Base-by-base conservation (phyloP, 2,113 vertebrate genomes). In the Coryphaenoides rupestris region DNA sequence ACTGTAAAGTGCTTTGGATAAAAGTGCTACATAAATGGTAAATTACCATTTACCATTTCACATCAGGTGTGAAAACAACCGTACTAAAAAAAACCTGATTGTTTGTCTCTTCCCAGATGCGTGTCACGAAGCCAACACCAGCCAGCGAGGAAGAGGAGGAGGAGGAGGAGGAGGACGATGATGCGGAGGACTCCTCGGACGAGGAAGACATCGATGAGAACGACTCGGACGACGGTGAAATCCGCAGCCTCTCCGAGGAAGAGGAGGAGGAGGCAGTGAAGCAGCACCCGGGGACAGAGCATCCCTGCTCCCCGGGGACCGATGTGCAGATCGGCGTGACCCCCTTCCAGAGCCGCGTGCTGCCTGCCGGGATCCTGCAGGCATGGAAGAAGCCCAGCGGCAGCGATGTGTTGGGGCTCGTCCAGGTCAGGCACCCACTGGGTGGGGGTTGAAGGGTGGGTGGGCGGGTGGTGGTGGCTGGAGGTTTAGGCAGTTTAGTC, bases 301-400 rank as follows among this genome's bases (percentile, higher is more conserved):
- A 40, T 40, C 33, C 33, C 33, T 40, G 1, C 47, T n/a, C n/a
- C 47, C 15, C 15, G 5, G 47, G 17, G 47, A n/a, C n/a, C 15
- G 47, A 21, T n/a, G n/a, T n/a, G 22, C 68, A 45, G 70, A 4
- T 81, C 69, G 91, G 81, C 79, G 90, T 90, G 68, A 88, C 90
- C 58, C 93, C 93, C 56, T 94, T 94, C 72, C 88, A 92, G 76
- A 75, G 87, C 67, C 89, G 91, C 24, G 49, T 92, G 73, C 68
- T 86, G 81, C 86, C 90, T 80, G 91, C 92, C 0, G 95, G 96
- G 21, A 89, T 65, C 55, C 85, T 97, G 75, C 88, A 83, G 73
- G 94, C 90, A 70, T 86, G 76, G 74, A 93, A 85, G 75, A 87
- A 81, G 61, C 73, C 65, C 22, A 21, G 21, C 0, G 68, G 87